Percentiles rank a stretch among this genome's conserved stretches.
Conservation (phyloP, 2,113 vertebrate genomes). For the Hypocryptadius cinnamomeus region DNA sequence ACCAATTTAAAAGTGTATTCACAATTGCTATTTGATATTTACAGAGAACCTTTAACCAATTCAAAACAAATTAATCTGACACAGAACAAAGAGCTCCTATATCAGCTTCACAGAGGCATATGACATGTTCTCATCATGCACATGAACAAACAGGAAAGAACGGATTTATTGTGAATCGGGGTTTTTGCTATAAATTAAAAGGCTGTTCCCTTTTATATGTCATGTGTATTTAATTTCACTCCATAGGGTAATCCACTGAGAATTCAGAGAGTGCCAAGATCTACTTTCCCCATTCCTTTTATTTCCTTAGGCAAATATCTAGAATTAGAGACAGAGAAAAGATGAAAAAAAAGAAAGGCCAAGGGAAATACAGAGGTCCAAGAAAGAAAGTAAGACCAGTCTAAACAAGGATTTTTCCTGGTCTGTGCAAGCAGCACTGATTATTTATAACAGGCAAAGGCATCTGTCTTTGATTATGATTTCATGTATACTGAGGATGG, state of each 20-base stretch:
- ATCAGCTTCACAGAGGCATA: slow-evolving; percentile 35
- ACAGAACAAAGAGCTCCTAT: slow-evolving; percentile 49
- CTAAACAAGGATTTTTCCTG: slow-evolving; percentile 65
- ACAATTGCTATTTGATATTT: slow-evolving; percentile 30
- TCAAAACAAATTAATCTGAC: neutral
- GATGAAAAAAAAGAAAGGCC: slow-evolving; percentile 48
- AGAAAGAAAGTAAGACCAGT: slow-evolving; percentile 55
- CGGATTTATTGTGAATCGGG: slow-evolving; percentile 42
- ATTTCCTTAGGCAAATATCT: slow-evolving; percentile 65
- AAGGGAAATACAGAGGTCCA: slow-evolving; percentile 44
- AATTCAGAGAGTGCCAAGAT: slow-evolving; percentile 60
- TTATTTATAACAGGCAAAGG: slow-evolving; percentile 55
- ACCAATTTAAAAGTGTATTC: neutral
- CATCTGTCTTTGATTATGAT: slow-evolving; percentile 76
- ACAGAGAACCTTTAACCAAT: neutral
- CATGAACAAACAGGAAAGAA: slow-evolving; percentile 64
- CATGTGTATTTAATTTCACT: slow-evolving; percentile 67
- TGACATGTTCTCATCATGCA: slow-evolving; percentile 49
- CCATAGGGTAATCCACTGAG: slow-evolving; percentile 59
- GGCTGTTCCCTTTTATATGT: slow-evolving; percentile 58
- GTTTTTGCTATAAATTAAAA: slow-evolving; percentile 62
- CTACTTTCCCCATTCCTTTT: slow-evolving; percentile 54
- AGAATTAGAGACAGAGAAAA: slow-evolving; percentile 43
- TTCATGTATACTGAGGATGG: slow-evolving; percentile 60
- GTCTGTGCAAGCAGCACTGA: slow-evolving; percentile 42